Base-by-base conservation (phyloP, 2,888 invertebrate genomes). In the Orthosia gothica region DNA sequence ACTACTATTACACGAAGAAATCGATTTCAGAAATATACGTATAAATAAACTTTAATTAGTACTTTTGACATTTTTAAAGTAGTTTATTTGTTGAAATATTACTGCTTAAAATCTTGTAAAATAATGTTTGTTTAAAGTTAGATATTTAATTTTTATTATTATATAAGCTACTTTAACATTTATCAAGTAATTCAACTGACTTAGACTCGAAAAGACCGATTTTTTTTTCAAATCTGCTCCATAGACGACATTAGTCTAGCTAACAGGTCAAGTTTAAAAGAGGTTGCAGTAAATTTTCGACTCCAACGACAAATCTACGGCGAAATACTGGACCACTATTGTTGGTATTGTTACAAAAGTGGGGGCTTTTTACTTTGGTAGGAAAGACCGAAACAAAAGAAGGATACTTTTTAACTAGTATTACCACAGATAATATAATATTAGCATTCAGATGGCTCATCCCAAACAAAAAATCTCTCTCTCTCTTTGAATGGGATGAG, bases 261-360 rank as follows among this genome's bases (percentile, higher is more conserved):
- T 87, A 90, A 84, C 92, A 91, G 94, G 94, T 94, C 93, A 94
- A 94, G 94, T 94, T 94, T 94, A 93, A 94, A 93, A 92, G 92
- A 93, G 93, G 92, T 93, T 91, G 92, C 92, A 93, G 91, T 93
- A 94, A 94, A 94, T 94, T 94, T 93, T 93, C 90, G 88, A 91
- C 90, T 92, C 90, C 84, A 89, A 87, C 90, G 88, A 92, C 94
- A 94, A 93, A 93, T 93, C 91, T 87, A 90, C 92, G 88, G 89
- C 86, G 87, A 92, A 93, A 92, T 91, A 91, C 89, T 91, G 90
- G 90, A 89, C 88, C 89, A 92, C 91, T 90, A 91, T 92, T 93
- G 91, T 92, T 89, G 82, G 89, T 88, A 88, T 91, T 91, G 90
- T 90, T 91, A 88, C 89, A 92, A 91, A 91, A 88, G 84, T 89